Base-by-base conservation (phyloP, 2,113 vertebrate genomes). In the Hyaena hyaena region DNA sequence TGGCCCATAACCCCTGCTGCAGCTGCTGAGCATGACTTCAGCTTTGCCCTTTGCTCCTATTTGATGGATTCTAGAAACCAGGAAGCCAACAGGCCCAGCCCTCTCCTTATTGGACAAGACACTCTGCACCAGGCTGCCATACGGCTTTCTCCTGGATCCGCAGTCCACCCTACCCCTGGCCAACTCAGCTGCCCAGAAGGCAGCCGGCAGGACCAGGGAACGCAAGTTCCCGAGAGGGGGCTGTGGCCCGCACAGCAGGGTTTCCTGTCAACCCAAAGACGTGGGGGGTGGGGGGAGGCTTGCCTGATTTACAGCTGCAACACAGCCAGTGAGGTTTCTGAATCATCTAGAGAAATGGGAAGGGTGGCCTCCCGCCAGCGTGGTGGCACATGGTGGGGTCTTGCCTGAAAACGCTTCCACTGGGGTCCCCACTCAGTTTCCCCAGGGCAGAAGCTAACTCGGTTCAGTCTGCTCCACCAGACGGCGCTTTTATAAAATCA, bases 51-150 rank as follows among this genome's bases (percentile, higher is more conserved):
- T 14, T 77, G 35, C 68, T 82, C 10, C 79, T 88, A 8, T 45
- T 24, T 12, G 21, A 21, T 17, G 17, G 66, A 48, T 69, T 61
- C 11, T 63, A 43, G 43, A 35, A 93, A 16, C 19, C 71, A 76
- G 84, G 28, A 53, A n/a, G 31, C n/a, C 19, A 39, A 11, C 4
- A 1, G 19, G 14, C 45, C 39, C 24, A 11, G 63, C 10, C 8
- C 48, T 66, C 11, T 58, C 71, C 76, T 39, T 19, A 7, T 1
- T 2, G 55, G 48, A 21, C 66, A 16, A 39, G 19, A 14, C 10
- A 4, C 39, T 61, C 43, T 0, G 0, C 3, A 50, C 48, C 15
- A 0, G 21, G n/a, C 39, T 0, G 1, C 31, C 4, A 0, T 1
- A 1, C 11, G 43, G 12, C 39, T 31, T 55, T 23, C 43, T 55